These are phyloP conservation scores for Danaus plexippus DNA, from an alignment of 1,140 invertebrate genomes.

Conservation along the genomic window DNA sequence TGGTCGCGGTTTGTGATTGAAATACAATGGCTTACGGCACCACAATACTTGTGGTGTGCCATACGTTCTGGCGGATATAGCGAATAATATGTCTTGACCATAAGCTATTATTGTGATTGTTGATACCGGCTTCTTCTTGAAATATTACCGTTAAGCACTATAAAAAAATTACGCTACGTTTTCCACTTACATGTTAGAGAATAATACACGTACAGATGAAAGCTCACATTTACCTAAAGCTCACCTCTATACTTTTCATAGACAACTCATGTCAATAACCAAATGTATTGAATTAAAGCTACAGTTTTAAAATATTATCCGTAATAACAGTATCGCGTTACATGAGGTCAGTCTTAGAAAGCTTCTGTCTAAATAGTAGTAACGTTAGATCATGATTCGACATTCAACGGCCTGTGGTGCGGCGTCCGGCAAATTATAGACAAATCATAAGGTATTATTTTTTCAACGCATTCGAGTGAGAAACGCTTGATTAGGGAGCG, in stretches of 20 bases:
- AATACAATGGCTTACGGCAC: not conserved
- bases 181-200: not conserved
- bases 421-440: slow-evolving; percentile 38
- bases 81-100: too few species aligned
- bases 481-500: slow-evolving; percentile 68
- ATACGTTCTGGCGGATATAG: too few species aligned
- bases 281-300: not conserved
- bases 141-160: too few species aligned
- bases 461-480: slow-evolving; percentile 68
- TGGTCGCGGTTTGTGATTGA: slow-evolving; percentile 26
- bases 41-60: too few species aligned
- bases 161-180: not conserved
- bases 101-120: too few species aligned
- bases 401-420: slow-evolving; percentile 3
- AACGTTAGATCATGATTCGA: slow-evolving; percentile 27
- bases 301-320: slow-evolving; percentile 6
- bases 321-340: slow-evolving; percentile 23
- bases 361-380: slow-evolving; percentile 52
- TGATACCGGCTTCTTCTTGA: too few species aligned
- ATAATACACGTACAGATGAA: not conserved
- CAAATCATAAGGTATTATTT: slow-evolving; percentile 63
- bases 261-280: not conserved
- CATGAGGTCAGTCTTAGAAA: slow-evolving; percentile 26
- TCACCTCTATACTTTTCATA: not conserved
- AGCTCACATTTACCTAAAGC: not conserved